Evolutionary conservation across 2,113 vertebrate genomes (phyloP), one percentile per base, ranked within the genome.

Genomic region (Haemorhous mexicanus): DNA sequence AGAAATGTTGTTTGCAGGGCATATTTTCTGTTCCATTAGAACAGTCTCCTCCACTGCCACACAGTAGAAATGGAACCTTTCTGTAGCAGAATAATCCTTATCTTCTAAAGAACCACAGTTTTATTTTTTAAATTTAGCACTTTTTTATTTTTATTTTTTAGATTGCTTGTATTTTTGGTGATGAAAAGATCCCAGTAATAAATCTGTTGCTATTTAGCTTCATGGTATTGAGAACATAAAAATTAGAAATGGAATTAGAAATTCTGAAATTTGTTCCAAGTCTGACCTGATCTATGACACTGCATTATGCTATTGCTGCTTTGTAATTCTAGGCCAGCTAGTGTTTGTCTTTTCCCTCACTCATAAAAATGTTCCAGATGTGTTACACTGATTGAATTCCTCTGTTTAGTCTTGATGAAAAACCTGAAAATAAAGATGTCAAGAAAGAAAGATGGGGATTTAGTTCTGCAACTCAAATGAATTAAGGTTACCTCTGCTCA

Each of bases 361-460:
- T 43, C 43, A 70, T 81, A 75, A 91, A 73, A 84, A 52, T 70
- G 12, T 90, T 88, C 63, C 77, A 22, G 26, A 49, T 87, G 58
- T 84, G 21, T 79, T 93, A 83, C 43, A 91, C 14, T 85, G 53
- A 79, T 86, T 74, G 64, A 94, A 91, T 85, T 84, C 47, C 27
- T 87, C 66, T 80, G 27, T 59, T 93, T 88, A 91, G 55, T 80
- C 58, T 74, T 85, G 72, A 61, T 92, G 82, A 90, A 79, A 94
- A 93, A 78, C 44, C 72, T 92, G 85, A 90, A 93, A 94, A 94
- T 66, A 90, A 84, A 95, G 55, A 85, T 85, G 67, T 59, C 70
- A 80, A 69, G 89, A 89, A 93, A 95, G 46, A 84, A 88, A 95
- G 87, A 94, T 79, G 55, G 47, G 67, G 32, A 44, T 91, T 91